These are phyloP conservation scores for Lepus oiostolus DNA, from an alignment of 2,797 vertebrate genomes.

Conservation along the genomic window DNA sequence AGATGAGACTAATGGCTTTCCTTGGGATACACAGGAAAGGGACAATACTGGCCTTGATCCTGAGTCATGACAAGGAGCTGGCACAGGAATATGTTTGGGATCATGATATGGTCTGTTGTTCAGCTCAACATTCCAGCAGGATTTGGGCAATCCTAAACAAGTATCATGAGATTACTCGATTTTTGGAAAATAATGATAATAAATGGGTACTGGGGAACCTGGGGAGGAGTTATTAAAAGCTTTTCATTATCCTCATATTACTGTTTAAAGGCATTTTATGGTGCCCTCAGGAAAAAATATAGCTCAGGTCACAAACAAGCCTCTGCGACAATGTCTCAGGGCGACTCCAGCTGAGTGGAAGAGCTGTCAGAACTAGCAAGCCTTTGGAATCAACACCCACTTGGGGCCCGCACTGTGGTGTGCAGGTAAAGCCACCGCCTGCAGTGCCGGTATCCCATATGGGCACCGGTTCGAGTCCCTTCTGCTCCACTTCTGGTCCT, in stretches of 20 bases:
- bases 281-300: neutral
- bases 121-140: neutral
- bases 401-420: neutral
- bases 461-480: too few relatives aligned
- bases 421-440: too few relatives aligned
- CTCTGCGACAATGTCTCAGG: neutral
- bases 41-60: constrained; percentile 9
- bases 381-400: neutral
- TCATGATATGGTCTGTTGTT: neutral
- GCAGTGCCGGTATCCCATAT: too few relatives aligned
- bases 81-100: neutral
- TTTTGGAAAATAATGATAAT: neutral
- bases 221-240: neutral
- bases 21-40: neutral
- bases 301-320: neutral
- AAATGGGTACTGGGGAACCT: neutral
- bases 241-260: constrained; percentile 15
- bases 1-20: neutral
- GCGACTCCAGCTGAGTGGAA: neutral
- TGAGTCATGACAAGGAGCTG: neutral
- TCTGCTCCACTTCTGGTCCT: too few relatives aligned
- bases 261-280: constrained; percentile 9
- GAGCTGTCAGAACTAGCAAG: neutral
- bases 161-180: neutral
- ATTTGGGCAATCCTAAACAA: neutral